phyloP scores from a whole-genome alignment of 2,113 vertebrate species.

The Taxidea taxus region DNA sequence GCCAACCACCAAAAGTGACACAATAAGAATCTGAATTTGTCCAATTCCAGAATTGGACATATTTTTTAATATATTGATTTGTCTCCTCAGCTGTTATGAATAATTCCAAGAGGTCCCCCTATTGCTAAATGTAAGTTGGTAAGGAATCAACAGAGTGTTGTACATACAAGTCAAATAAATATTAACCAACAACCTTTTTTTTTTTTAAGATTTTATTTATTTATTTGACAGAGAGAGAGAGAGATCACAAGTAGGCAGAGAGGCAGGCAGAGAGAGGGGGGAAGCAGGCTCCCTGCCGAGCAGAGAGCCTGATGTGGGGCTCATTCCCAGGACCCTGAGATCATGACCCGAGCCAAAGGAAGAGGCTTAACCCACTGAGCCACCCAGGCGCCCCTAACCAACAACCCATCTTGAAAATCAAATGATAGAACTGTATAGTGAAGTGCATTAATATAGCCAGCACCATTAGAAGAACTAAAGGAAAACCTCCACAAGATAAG shows the following conservation, averaged over 20 bases:
- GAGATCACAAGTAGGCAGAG: no score
- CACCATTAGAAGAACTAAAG: background rate
- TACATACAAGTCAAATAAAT: background rate
- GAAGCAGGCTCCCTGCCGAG: no score
- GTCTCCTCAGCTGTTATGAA: background rate
- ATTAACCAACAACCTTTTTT: background rate
- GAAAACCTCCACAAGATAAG: background rate
- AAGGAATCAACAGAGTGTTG: background rate
- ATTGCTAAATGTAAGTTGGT: background rate
- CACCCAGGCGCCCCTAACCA: background rate
- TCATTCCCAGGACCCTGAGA: no score
- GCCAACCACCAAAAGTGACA: conserved; percentile 24
- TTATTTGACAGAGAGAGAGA: no score
- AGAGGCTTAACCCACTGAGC: no score
- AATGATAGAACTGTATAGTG: background rate
- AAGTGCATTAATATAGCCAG: background rate
- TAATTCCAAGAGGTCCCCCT: background rate
- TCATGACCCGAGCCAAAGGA: no score
- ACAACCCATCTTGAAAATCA: background rate
- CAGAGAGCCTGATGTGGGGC: no score
- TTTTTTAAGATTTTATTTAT: no score
- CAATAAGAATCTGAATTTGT: background rate
- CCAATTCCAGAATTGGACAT: background rate
- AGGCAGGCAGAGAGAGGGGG: no score
- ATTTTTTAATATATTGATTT: background rate